Evolutionary conservation across 2,113 vertebrate genomes (phyloP).

Genomic region (Anas platyrhynchos): DNA sequence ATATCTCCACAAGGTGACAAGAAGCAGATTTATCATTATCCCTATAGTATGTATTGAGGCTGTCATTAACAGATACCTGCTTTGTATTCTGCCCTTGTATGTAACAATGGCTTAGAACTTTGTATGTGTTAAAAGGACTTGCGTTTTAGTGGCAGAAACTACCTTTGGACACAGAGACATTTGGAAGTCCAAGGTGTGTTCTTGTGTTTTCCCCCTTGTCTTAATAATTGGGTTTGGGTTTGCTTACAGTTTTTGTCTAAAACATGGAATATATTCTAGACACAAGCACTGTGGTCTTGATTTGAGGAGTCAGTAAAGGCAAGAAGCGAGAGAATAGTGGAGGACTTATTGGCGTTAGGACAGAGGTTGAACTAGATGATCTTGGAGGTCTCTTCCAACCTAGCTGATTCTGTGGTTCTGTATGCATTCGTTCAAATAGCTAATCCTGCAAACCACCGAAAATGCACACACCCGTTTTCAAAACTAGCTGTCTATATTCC

Average conservation of each 20-base stretch:
- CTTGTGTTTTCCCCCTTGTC: background rate
- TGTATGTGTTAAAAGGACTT: background rate
- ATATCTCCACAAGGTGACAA: background rate
- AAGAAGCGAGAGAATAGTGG: background rate
- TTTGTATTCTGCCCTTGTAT: background rate
- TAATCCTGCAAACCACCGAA: background rate
- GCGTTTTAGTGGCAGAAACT: background rate
- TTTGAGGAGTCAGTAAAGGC: background rate
- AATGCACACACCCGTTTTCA: background rate
- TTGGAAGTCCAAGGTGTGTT: background rate
- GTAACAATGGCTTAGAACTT: background rate
- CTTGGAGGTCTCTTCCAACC: no score
- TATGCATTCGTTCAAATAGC: background rate
- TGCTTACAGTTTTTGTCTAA: background rate
- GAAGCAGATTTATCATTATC: background rate
- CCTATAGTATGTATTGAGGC: background rate
- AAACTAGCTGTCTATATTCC: background rate
- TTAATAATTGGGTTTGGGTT: background rate
- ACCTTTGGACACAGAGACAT: background rate
- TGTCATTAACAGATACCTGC: background rate
- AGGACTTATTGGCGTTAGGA: no score
- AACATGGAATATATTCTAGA: background rate
- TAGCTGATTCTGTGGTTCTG: background rate
- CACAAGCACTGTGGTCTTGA: background rate
- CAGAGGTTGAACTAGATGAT: no score